Evolutionary conservation across 2,797 vertebrate genomes (phyloP).

Genomic region (Acrossocheilus fasciatus): DNA sequence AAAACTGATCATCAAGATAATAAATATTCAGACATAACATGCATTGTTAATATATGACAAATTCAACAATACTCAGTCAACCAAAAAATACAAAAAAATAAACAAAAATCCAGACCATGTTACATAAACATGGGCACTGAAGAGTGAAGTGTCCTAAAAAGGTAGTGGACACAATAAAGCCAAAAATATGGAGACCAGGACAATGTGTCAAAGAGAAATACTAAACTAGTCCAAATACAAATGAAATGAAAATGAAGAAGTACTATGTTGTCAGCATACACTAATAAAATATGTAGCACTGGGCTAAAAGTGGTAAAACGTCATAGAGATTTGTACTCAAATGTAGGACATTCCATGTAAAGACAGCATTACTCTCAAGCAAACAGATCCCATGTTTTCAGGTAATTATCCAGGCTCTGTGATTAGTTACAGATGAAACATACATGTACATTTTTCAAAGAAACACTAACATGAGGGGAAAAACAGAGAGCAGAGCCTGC

Average conservation of each 20-base stretch:
- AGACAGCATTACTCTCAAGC: neutral
- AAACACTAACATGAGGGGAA: neutral
- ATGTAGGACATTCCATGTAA: neutral
- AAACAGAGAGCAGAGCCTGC: neutral
- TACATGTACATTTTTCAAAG: neutral
- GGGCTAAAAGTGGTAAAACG: neutral
- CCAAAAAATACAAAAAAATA: neutral
- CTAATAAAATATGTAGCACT: neutral
- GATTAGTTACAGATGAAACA: neutral
- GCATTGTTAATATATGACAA: neutral
- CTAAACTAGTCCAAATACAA: neutral
- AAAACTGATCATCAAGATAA: conserved; percentile 4
- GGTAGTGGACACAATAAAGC: conserved; percentile 1
- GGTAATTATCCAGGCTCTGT: neutral
- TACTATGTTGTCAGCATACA: neutral
- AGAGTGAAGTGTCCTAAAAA: conserved; percentile 1
- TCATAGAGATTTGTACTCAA: neutral
- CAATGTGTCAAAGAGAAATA: conserved; percentile 30
- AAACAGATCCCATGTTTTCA: neutral
- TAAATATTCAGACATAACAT: neutral
- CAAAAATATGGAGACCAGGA: conserved; percentile 19
- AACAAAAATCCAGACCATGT: conserved; percentile 5
- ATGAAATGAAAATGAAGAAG: neutral
- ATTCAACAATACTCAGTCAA: neutral
- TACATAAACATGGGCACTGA: neutral